A percentile compares a stretch with the other conserved stretches of the same genome.
These are phyloP conservation scores for Sialis lutaria DNA, from an alignment of 2,888 invertebrate genomes.

Conservation along the genomic window DNA sequence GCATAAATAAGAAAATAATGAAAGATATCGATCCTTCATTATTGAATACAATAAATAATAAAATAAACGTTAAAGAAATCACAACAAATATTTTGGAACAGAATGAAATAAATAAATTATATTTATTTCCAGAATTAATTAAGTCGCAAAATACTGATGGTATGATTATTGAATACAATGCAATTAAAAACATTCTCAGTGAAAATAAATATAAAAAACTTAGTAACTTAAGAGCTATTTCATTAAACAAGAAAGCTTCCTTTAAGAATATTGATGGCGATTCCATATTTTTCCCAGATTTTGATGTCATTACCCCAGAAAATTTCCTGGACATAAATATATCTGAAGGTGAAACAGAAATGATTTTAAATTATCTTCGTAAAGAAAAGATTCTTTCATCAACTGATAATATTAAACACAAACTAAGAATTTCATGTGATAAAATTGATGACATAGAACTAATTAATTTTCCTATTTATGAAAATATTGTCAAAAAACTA, in stretches of 20 bases:
- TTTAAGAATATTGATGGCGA: conserved; percentile 5
- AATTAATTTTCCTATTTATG: conserved; percentile 7
- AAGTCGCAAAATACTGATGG: background rate
- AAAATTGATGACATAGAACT: conserved; percentile 7
- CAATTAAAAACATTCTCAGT: conserved; percentile 1
- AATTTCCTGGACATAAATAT: conserved; percentile 9
- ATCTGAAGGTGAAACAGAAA: conserved; percentile 4
- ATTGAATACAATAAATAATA: conserved; percentile 2
- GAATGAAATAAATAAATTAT: background rate
- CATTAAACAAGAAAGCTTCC: conserved; percentile 8
- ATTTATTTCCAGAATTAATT: background rate
- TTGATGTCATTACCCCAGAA: conserved; percentile 8
- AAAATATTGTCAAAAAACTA: conserved; percentile 6
- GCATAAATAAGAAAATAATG: conserved; percentile 7
- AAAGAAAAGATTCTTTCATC: conserved; percentile 5
- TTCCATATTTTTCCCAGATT: conserved; percentile 4
- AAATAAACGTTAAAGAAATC: background rate
- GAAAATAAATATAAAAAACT: conserved; percentile 5
- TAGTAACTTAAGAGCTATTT: conserved; percentile 6
- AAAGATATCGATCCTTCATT: conserved; percentile 6
- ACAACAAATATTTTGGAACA: background rate
- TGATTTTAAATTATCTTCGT: conserved; percentile 6
- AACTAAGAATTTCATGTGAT: conserved; percentile 4
- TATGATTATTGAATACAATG: conserved; percentile 4
- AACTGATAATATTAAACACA: conserved; percentile 4